Base-by-base conservation (phyloP, 2,113 vertebrate species). In the Hippocampus barbouri region DNA sequence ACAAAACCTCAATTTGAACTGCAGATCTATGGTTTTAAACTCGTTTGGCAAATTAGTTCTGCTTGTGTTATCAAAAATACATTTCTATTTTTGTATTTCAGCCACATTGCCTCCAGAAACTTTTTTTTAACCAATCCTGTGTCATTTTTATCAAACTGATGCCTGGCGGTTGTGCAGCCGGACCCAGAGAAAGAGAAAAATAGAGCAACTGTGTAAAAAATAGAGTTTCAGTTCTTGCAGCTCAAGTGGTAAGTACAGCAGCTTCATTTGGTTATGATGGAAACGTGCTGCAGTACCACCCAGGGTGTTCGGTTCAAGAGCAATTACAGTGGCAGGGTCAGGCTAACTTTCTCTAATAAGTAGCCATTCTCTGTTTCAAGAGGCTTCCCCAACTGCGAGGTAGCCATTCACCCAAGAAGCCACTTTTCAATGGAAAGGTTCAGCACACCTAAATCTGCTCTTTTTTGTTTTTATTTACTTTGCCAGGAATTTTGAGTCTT, bases 261-360 rank as follows among this genome's bases (percentile, higher is more conserved):
- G 61, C 3, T 63, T 63, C 38, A 63, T 41, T 63, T 10, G 5
- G n/a, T 63, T 63, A 63, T 63, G 61, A 63, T 12, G 61, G 34
- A 41, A 63, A 41, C 4, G 38, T 41, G 38, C 18, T 63, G 38
- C 34, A 41, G 38, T 21, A 20, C 14, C 14, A 18, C 30, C 6
- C 60, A 62, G 20, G 60, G 30, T 9, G 16, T 62, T 62, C 38
- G 30, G 60, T 62, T 62, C 60, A 62, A 62, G 27, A 38, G 16
- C 5, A 62, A 62, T 62, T 62, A 20, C 8, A 5, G 1, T 38
- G 18, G 7, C 20, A 5, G 38, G 30, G 60, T 62, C 8, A 62
- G 30, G 30, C 16, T 18, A 62, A 25, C 60, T 61, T 20, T 34
- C 3, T 38, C 27, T 38, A 38, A 62, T 38, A 21, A 18, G 27